These are phyloP conservation scores for Cremastinae sp. DNA, from an alignment of 2,888 invertebrate species.

Conservation along the genomic window DNA sequence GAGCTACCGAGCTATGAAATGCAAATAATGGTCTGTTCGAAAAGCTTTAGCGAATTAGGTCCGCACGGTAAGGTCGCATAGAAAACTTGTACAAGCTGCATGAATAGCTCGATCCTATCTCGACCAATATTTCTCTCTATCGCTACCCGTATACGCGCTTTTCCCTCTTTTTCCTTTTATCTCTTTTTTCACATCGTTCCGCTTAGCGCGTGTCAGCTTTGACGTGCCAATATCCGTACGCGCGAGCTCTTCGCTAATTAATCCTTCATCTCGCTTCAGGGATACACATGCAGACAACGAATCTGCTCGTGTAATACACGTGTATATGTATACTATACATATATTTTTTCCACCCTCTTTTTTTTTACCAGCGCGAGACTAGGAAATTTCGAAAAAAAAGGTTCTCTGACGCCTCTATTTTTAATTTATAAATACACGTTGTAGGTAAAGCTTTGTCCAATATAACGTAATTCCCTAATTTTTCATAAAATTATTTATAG, in stretches of 20 bases:
- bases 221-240: not conserved
- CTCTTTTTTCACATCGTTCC: not conserved
- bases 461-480: too few relatives aligned
- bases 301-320: too few relatives aligned
- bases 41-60: slow-evolving; percentile 46
- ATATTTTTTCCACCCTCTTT: too few relatives aligned
- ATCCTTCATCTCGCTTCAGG: too few relatives aligned
- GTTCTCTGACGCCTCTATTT: too few relatives aligned
- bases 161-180: slow-evolving; percentile 2
- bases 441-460: too few relatives aligned
- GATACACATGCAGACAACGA: too few relatives aligned
- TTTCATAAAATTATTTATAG: too few relatives aligned
- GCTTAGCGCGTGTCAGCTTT: not conserved
- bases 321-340: too few relatives aligned
- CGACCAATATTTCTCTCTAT: not conserved
- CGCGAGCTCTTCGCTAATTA: too few relatives aligned
- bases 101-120: not conserved
- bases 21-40: slow-evolving; percentile 16
- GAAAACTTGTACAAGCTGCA: not conserved
- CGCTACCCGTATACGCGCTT: not conserved
- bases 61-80: not conserved
- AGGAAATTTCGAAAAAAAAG: not conserved
- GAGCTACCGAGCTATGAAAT: not conserved
- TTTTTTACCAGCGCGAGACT: too few relatives aligned
- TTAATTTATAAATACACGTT: too few relatives aligned